Conservation (phyloP, 2,888 invertebrate species). For the Cantharis nigra region DNA sequence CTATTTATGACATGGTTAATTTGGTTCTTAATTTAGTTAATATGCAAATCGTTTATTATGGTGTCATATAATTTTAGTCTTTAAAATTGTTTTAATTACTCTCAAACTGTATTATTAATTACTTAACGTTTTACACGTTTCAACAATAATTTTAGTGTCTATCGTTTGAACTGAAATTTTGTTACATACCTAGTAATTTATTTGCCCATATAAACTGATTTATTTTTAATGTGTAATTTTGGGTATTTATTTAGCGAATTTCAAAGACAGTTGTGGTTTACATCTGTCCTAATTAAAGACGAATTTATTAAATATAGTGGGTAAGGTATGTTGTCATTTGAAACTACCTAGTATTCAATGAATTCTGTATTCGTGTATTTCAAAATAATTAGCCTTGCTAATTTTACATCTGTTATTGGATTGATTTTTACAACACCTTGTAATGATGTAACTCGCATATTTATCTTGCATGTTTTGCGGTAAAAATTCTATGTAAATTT, state of each 20-base stretch:
- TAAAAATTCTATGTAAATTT: background rate
- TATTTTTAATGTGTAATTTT: conserved; percentile 6
- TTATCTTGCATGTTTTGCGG: background rate
- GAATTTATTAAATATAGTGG: conserved; percentile 17
- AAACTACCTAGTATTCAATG: conserved; percentile 39
- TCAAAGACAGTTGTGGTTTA: conserved; percentile 21
- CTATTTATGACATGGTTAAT: conserved; percentile 35
- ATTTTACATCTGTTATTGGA: conserved; percentile 45
- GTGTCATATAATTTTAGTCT: background rate
- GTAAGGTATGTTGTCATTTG: conserved; percentile 38
- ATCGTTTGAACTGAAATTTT: background rate
- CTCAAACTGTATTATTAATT: background rate
- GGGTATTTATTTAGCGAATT: background rate
- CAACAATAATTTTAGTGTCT: background rate
- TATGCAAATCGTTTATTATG: conserved; percentile 11
- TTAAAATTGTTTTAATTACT: background rate
- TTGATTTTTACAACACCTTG: conserved; percentile 13
- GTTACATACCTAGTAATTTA: background rate
- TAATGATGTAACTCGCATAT: background rate
- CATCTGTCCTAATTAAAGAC: conserved; percentile 40
- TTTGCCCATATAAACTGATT: background rate
- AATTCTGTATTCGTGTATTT: conserved; percentile 42
- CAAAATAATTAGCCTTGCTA: conserved; percentile 42
- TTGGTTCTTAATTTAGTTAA: conserved; percentile 23
- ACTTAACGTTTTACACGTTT: background rate